Evolutionary conservation across 2,888 invertebrate genomes (phyloP).

Genomic region (Philaethria dido): DNA sequence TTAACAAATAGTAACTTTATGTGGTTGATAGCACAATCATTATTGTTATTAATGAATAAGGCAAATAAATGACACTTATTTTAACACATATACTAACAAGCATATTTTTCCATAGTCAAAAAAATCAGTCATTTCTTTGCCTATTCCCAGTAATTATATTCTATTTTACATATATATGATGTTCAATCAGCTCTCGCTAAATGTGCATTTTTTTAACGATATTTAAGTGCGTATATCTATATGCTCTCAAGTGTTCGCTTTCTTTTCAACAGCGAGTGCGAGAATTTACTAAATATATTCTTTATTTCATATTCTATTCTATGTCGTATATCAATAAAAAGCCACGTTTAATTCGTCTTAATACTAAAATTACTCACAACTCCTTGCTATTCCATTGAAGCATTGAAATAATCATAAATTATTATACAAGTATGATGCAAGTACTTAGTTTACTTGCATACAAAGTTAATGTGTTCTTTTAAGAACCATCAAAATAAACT

Average conservation of each 20-base stretch:
- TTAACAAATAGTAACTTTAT: conserved; percentile 43
- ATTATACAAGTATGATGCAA: conserved; percentile 22
- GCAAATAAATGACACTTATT: conserved; percentile 32
- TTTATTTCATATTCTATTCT: conserved; percentile 34
- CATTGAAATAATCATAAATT: conserved; percentile 59
- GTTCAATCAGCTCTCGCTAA: conserved; percentile 34
- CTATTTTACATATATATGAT: conserved; percentile 34
- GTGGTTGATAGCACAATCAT: conserved; percentile 43
- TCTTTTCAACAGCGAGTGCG: conserved; percentile 43
- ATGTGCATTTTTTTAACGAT: conserved; percentile 40
- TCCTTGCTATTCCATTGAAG: conserved; percentile 80
- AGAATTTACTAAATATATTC: conserved; percentile 36
- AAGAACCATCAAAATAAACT: not conserved
- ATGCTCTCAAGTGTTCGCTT: conserved; percentile 43
- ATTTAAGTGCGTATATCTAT: conserved; percentile 43
- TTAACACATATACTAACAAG: not conserved
- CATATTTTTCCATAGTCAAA: not conserved
- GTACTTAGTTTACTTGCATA: conserved; percentile 10
- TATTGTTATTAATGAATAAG: conserved; percentile 37
- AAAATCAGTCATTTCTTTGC: conserved; percentile 34
- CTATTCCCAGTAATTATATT: conserved; percentile 33
- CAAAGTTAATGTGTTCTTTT: not conserved
- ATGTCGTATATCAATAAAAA: conserved; percentile 36
- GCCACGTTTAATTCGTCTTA: conserved; percentile 41
- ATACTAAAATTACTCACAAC: conserved; percentile 72